A percentile compares a stretch with the other conserved stretches of the same genome.
Conservation (phyloP, 2,113 vertebrate genomes). For the Epinephelus cyanopodus region DNA sequence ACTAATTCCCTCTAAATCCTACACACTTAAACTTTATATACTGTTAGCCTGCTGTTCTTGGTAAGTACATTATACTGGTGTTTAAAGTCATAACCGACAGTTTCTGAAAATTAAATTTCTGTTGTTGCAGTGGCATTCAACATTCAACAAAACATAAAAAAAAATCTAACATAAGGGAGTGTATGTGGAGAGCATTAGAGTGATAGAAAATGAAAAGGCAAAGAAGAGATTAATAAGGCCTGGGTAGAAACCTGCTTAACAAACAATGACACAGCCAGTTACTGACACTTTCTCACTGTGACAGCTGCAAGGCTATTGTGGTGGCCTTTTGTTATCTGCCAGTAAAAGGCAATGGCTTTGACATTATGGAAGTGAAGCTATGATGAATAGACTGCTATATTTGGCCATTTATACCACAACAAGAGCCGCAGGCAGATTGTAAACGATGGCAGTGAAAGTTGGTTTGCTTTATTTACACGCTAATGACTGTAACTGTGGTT, state of each 20-base stretch:
- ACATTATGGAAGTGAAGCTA: constrained; percentile 15
- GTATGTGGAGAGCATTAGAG: no score
- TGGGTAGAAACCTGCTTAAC: not conserved
- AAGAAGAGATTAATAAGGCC: not conserved
- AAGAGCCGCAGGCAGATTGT: not conserved
- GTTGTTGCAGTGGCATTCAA: no score
- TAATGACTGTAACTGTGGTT: constrained; percentile 6
- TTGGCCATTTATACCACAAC: constrained; percentile 4
- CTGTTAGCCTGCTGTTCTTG: not conserved
- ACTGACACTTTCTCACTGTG: constrained; percentile 20
- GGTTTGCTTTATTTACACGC: not conserved
- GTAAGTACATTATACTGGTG: not conserved
- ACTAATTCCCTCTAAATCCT: no score
- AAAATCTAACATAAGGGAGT: no score
- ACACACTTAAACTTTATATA: no score
- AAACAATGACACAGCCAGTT: constrained; percentile 12
- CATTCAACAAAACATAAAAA: no score
- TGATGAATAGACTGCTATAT: constrained; percentile 29
- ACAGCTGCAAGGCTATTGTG: constrained; percentile 39
- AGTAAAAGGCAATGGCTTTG: constrained; percentile 37
- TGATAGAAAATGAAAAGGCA: no score
- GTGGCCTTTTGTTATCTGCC: constrained; percentile 42
- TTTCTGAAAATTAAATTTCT: not conserved
- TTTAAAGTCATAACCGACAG: not conserved
- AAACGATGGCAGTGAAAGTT: not conserved